A percentile compares a stretch with the other conserved stretches of the same genome.
phyloP scores from a whole-genome alignment of 2,113 vertebrate genomes.

The Phalacrocorax aristotelis region DNA sequence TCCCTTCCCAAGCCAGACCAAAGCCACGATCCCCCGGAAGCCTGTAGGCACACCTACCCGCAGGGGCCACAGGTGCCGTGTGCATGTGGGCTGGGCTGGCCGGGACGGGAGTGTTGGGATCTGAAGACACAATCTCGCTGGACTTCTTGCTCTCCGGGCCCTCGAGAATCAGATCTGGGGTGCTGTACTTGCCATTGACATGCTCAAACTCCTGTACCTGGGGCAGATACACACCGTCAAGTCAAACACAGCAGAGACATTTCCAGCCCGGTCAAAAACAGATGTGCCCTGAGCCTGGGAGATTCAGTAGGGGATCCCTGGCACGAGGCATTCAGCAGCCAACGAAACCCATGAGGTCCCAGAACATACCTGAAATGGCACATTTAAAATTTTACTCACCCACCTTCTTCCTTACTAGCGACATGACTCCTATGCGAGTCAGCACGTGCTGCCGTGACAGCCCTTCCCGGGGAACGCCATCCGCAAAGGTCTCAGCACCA shows the following conservation, averaged over 20 bases:
- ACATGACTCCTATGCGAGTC: constrained; percentile 97
- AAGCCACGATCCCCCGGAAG: background rate
- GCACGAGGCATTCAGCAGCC: background rate
- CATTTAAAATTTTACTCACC: constrained; percentile 15
- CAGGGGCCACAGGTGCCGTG: constrained; percentile 63
- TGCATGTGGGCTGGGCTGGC: constrained; percentile 86
- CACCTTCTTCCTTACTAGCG: constrained; percentile 98
- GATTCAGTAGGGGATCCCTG: background rate
- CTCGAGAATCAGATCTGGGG: constrained; percentile 88
- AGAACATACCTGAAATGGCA: background rate
- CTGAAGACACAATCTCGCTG: constrained; percentile 85
- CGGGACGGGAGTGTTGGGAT: constrained; percentile 88
- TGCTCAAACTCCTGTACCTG: constrained; percentile 98
- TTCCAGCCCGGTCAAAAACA: background rate
- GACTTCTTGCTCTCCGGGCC: constrained; percentile 86
- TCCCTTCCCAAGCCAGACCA: background rate
- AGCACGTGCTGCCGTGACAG: constrained; percentile 96
- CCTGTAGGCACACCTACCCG: constrained; percentile 69
- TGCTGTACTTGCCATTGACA: constrained; percentile 95
- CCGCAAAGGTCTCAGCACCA: constrained; percentile 93
- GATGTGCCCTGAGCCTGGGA: background rate
- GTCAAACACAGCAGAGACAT: background rate
- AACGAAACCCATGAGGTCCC: fast-evolving
- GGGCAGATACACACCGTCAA: background rate
- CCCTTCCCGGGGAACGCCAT: constrained; percentile 93